These are phyloP conservation scores for Trichonephila clavipes DNA, from an alignment of 1,140 invertebrate genomes.

Conservation along the genomic window DNA sequence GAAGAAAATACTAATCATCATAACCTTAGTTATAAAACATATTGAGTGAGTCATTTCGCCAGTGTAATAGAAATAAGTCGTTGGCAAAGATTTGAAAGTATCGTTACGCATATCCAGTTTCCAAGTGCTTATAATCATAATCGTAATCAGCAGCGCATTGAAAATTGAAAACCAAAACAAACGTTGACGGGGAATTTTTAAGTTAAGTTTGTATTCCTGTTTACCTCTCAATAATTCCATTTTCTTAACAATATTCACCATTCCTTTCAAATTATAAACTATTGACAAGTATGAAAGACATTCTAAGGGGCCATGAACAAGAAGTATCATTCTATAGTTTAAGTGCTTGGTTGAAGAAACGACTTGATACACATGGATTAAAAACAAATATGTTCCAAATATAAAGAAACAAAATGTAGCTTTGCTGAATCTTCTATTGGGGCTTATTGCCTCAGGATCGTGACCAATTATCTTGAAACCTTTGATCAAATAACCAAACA, in stretches of 20 bases:
- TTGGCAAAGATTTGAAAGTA: no score
- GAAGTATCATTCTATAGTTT: neutral
- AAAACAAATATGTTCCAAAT: neutral
- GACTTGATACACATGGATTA: neutral
- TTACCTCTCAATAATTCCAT: neutral
- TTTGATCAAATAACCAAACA: neutral
- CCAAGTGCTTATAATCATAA: neutral
- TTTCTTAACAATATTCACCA: neutral
- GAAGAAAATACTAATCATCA: neutral
- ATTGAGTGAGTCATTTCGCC: neutral
- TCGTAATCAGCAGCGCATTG: neutral
- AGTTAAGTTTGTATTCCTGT: no score
- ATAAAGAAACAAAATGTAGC: neutral
- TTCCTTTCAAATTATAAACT: neutral
- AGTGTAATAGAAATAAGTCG: neutral
- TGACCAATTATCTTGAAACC: neutral
- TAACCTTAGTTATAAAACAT: neutral
- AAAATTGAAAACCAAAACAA: neutral
- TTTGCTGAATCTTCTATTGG: neutral
- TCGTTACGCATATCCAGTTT: no score
- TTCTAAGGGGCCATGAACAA: neutral
- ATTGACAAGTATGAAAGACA: neutral
- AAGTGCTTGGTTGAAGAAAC: neutral
- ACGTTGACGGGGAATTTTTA: neutral
- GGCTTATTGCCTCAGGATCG: neutral